A percentile compares a stretch with the other conserved stretches of the same genome.
Conservation (phyloP, 2,797 vertebrate genomes). For the Phrynocephalus forsythii region DNA sequence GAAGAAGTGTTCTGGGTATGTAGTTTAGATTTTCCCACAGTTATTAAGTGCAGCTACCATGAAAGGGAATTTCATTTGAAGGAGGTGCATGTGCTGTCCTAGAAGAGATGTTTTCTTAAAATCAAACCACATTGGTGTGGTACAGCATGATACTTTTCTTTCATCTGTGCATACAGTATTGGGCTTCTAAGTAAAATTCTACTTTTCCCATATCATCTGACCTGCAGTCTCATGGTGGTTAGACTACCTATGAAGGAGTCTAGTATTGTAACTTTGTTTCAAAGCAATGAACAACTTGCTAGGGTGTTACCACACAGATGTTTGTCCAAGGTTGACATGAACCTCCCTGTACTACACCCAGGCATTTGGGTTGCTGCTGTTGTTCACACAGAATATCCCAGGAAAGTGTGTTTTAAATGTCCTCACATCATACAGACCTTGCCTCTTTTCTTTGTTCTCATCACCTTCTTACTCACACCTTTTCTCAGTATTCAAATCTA, state of each 20-base stretch:
- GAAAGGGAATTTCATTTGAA: not conserved
- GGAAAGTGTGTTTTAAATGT: too few relatives aligned
- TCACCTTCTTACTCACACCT: too few relatives aligned
- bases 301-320: too few relatives aligned
- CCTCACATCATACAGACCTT: too few relatives aligned
- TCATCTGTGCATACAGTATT: not conserved
- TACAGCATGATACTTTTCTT: not conserved
- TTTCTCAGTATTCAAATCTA: too few relatives aligned
- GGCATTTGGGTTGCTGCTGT: too few relatives aligned
- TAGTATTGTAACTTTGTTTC: not conserved
- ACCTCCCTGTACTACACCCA: too few relatives aligned
- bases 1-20: not conserved
- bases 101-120: not conserved
- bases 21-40: not conserved
- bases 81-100: not conserved
- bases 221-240: not conserved
- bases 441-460: too few relatives aligned
- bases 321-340: too few relatives aligned
- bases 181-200: not conserved
- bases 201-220: not conserved
- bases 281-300: not conserved
- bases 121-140: constrained; percentile 2
- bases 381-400: too few relatives aligned
- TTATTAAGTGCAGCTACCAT: not conserved
- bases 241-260: not conserved